Conservation (phyloP, 2,888 invertebrate species). For the Sceliomorpha sp. region DNA sequence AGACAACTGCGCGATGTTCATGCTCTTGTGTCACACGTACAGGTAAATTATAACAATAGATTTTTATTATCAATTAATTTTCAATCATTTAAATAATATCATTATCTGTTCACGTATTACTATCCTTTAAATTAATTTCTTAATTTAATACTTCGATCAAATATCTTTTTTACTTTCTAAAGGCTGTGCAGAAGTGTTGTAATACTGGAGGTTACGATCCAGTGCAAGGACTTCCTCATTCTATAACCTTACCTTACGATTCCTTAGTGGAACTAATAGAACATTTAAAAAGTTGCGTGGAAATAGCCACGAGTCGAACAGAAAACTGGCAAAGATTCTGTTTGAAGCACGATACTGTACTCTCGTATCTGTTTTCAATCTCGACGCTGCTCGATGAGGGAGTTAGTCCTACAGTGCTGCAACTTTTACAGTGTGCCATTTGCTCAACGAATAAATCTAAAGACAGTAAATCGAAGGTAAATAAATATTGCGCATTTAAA, state of each 20-base stretch:
- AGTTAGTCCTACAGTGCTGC: conserved; percentile 94
- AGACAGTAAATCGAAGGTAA: conserved; percentile 70
- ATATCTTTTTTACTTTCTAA: conserved; percentile 31
- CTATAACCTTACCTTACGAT: conserved; percentile 88
- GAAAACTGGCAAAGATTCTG: conserved; percentile 98
- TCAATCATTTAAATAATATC: too few relatives aligned
- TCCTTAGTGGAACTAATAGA: conserved; percentile 96
- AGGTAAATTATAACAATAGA: conserved; percentile 78
- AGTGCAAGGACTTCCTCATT: conserved; percentile 79
- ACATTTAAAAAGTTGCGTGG: conserved; percentile 95
- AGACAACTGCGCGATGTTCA: conserved; percentile 96
- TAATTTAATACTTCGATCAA: too few relatives aligned
- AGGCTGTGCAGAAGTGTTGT: conserved; percentile 82
- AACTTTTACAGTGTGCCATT: conserved; percentile 93
- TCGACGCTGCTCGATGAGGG: conserved; percentile 91
- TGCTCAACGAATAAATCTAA: conserved; percentile 82
- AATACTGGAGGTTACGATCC: conserved; percentile 82
- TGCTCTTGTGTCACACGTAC: conserved; percentile 93
- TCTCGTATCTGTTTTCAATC: conserved; percentile 91
- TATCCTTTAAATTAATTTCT: too few relatives aligned
- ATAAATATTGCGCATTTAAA: not conserved
- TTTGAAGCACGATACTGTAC: conserved; percentile 86
- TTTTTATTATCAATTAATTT: conserved; percentile 6
- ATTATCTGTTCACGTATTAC: too few relatives aligned
- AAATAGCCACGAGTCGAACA: conserved; percentile 94